Evolutionary conservation across 2,888 invertebrate species (phyloP), one percentile per base, ranked within the genome.

Genomic region (Spodoptera picta): DNA sequence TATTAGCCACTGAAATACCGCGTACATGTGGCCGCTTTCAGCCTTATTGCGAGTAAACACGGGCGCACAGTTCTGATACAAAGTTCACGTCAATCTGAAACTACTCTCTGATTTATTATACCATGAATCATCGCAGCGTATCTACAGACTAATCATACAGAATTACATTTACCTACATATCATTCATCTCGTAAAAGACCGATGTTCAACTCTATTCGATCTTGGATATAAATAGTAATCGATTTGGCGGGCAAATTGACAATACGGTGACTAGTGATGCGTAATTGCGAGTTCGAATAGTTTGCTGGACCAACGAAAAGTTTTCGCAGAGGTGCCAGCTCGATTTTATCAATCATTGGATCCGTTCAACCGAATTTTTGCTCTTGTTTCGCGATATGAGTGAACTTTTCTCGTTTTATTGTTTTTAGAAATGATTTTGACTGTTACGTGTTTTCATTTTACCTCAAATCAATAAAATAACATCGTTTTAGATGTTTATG

Each of bases 181-280:
- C 50, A 71, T 66, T 79, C 66, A 74, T 74, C 68, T 76, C 51
- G 45, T 68, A 70, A 72, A 79, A 72, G 51, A 72, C 41, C 67
- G 58, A 68, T 59, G 63, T 61, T 60, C 51, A 60, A 48, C 65
- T 56, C 56, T 71, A 73, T 76, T 82, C 74, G 71, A 76, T 75
- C 69, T 77, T 69, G 82, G 83, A 80, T 92, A 92, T 90, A 92
- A 92, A 92, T 92, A 92, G 91, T 90, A 87, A 91, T 92, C 85
- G 87, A 91, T 90, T 92, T 92, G 91, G 91, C 91, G 85, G 82
- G 83, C 84, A 86, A 88, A 88, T 90, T 87, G 87, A 87, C 85
- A 86, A 80, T 81, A 80, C 83, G 83, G 77, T 79, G 83, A 80
- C 70, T 73, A 79, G 83, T 82, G 80, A 78, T 74, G 80, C 69